Base-by-base conservation (phyloP, 2,113 vertebrate genomes). In the Amphiprion percula region DNA sequence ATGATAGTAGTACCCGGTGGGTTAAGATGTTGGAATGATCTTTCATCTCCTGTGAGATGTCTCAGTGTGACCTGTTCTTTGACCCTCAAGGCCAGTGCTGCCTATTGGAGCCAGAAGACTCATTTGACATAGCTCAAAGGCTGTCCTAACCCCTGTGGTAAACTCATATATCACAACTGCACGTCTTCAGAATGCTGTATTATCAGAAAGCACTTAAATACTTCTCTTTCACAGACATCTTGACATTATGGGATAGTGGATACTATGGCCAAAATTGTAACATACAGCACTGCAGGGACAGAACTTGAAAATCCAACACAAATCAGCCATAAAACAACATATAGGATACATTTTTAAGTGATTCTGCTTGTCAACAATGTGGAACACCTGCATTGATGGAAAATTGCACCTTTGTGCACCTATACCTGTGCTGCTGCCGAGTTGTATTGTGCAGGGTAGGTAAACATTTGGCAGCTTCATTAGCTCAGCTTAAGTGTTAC, bases 1-100 rank as follows among this genome's bases (percentile, higher is more conserved):
- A 93, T 90, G 82, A 92, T 86, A 84, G 89, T 74, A 71, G 87
- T 88, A 88, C 90, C 87, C 90, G 85, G 90, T 83, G 86, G 89
- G 88, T 83, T 85, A 74, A 85, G 84, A 89, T 77, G 88, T 84
- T 81, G 68, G 73, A 81, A 77, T 46, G 30, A 90, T 91, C 77
- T 85, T 85, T 88, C 84, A 88, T 87, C 70, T 75, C 85, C 78
- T 6, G 11, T 79, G 82, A 87, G 83, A 89, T 79, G 87, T 88
- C 81, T 88, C 68, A 30, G 71, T n/a, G 21, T 83, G 87, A 90
- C 86, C 88, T 87, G 30, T 77, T 80, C 82, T 83, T 77, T 81
- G 89, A 88, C 90, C 91, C 89, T 74, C 62, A 52, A 85, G 91
- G 86, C 47, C 39, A 72, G 0, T 61, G 87, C 84, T 88, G 90